phyloP scores from a whole-genome alignment of 2,797 vertebrate genomes.

The Oryzias dopingdopingensis region DNA sequence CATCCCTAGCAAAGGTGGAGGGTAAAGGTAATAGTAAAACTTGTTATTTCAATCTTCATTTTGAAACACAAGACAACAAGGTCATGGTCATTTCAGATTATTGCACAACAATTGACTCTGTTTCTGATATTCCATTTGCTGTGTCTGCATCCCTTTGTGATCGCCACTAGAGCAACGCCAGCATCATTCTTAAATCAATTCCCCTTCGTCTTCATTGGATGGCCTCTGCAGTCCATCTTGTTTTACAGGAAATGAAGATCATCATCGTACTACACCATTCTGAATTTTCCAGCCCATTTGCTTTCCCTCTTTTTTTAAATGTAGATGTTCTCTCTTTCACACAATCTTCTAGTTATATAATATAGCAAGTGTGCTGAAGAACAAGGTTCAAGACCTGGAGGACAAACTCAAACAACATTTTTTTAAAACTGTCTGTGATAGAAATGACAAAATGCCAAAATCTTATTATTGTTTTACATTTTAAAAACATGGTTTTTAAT shows the following conservation, averaged over 20 bases:
- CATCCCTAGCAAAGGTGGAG: too few relatives aligned
- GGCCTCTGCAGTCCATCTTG: constrained; percentile 42
- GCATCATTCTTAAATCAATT: constrained; percentile 39
- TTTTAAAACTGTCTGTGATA: not conserved
- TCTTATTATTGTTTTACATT: too few relatives aligned
- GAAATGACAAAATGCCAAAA: too few relatives aligned
- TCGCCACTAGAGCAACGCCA: constrained; percentile 35
- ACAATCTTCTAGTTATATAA: constrained; percentile 27
- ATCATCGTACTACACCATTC: constrained; percentile 33
- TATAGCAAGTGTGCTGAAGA: constrained; percentile 24
- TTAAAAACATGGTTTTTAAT: too few relatives aligned
- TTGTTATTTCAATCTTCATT: too few relatives aligned
- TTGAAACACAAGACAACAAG: not conserved
- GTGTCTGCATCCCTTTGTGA: constrained; percentile 18
- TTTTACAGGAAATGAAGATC: constrained; percentile 54
- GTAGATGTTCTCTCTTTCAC: constrained; percentile 25
- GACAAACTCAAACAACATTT: not conserved
- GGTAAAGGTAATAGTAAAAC: too few relatives aligned
- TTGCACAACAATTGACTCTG: not conserved
- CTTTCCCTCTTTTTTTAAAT: constrained; percentile 34
- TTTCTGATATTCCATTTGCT: constrained; percentile 11
- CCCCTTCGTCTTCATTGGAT: constrained; percentile 25
- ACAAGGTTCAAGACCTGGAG: not conserved
- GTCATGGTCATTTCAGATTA: not conserved
- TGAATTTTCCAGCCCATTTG: constrained; percentile 61